These are phyloP conservation scores for Microcebus lehilahytsara DNA, from an alignment of 2,113 vertebrate genomes.

Conservation along the genomic window DNA sequence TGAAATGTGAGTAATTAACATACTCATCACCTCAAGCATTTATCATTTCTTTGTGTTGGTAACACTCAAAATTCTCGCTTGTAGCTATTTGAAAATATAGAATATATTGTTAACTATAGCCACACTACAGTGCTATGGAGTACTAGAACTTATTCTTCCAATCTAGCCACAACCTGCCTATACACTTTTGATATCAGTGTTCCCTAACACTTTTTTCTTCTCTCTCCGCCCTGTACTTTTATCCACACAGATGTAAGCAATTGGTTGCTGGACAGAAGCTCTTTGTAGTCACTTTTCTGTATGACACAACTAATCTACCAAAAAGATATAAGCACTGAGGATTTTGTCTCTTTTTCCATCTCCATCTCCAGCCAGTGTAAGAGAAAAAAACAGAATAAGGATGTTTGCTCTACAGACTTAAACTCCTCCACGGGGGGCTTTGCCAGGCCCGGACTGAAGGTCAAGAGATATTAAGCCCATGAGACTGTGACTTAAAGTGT, in stretches of 20 bases:
- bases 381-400: not conserved
- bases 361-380: not conserved
- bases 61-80: too few relatives aligned
- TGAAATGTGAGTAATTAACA: too few relatives aligned
- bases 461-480: not conserved
- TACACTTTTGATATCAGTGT: not conserved
- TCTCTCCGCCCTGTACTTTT: not conserved
- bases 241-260: not conserved
- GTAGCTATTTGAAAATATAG: too few relatives aligned
- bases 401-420: not conserved
- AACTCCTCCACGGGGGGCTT: fast-evolving
- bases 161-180: not conserved
- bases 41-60: too few relatives aligned
- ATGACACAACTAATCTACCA: not conserved
- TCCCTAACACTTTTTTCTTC: too few relatives aligned
- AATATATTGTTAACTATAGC: too few relatives aligned
- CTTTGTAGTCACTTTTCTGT: not conserved
- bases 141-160: too few relatives aligned
- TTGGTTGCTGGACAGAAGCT: not conserved
- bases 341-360: not conserved
- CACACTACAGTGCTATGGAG: too few relatives aligned
- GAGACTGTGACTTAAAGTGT: not conserved
- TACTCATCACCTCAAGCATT: too few relatives aligned
- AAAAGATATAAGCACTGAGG: not conserved
- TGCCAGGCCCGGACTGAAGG: not conserved